A percentile compares a stretch with the other conserved stretches of the same genome.
phyloP scores from a whole-genome alignment of 53 echinoderm and acorn worm genomes.

The Hippasteria phrygiana region DNA sequence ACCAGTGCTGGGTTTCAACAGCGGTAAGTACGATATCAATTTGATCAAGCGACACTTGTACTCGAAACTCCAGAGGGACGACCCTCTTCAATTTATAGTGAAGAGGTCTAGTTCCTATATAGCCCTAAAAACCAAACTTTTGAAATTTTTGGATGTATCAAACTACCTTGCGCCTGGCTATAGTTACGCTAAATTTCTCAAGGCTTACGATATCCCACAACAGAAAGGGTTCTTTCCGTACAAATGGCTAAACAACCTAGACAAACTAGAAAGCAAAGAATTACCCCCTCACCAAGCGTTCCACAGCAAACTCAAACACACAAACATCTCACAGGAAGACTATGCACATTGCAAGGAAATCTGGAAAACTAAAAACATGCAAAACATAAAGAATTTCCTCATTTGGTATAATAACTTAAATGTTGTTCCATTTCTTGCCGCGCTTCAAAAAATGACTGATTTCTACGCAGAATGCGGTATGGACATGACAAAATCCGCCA shows the following conservation, averaged over 20 bases:
- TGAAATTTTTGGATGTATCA: too few relatives aligned
- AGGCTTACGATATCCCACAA: conserved; percentile 53
- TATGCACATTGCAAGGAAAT: conserved; percentile 37
- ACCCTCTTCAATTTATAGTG: too few relatives aligned
- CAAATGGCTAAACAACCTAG: conserved; percentile 59
- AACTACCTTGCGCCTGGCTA: too few relatives aligned
- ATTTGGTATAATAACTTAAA: conserved; percentile 70
- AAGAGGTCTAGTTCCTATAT: conserved; percentile 20
- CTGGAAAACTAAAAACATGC: conserved; percentile 57
- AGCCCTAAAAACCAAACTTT: too few relatives aligned
- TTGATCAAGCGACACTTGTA: too few relatives aligned
- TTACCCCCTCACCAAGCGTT: too few relatives aligned
- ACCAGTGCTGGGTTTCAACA: too few relatives aligned
- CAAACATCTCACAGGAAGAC: conserved; percentile 26
- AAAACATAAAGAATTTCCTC: conserved; percentile 52
- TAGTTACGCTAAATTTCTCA: conserved; percentile 48
- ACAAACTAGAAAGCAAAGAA: conserved; percentile 57
- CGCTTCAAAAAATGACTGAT: conserved; percentile 60
- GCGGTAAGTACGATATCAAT: too few relatives aligned
- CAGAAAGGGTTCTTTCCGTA: conserved; percentile 65
- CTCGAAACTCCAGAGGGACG: too few relatives aligned
- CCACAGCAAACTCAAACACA: conserved; percentile 45
- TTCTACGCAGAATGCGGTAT: too few relatives aligned
- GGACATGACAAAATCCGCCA: too few relatives aligned
- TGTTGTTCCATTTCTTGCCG: conserved; percentile 65